Evolutionary conservation across 1,140 invertebrate species (phyloP), one percentile per base, ranked within the genome.

Genomic region (Lucilia sericata): DNA sequence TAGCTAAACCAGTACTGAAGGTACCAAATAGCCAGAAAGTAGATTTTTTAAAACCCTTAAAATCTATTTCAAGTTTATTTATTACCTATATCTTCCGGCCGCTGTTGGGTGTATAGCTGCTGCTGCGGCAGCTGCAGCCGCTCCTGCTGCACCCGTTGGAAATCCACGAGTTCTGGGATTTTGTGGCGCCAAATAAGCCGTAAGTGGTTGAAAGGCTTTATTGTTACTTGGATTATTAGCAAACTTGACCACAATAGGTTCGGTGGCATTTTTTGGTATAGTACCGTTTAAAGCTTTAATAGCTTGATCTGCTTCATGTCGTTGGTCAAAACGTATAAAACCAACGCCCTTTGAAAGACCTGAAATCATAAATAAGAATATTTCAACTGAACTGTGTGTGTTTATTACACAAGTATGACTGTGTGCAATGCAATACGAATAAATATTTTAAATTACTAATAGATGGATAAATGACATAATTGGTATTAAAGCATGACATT

Each of bases 161-260:
- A 96, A 98, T 87, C 96, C 94, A 85, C 96, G 92, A 88, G 95
- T 92, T 87, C 94, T 92, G 0, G 90, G 85, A 81, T 88, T 91
- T 89, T 96, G 95, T 25, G 96, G 96, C 86, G 96, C 94, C 87
- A 99, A 93, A 92, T 99, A 99, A 60, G 98, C 97, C 34, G 97
- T 97, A 90, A 99, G 92, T 49, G 98, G 97, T 87, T 96, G 96
- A 91, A 98, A 94, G 85, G 96, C 96, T 92, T 97, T 97, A 90
- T 97, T 97, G 93, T 96, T 97, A 93, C 96, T 98, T n/a, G 97
- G 97, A 91, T 98, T 99, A 92, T 99, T 99, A 85, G 99, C 99
- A 92, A 99, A 99, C 93, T 99, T 99, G 85, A 99, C 99, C 55
- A 98, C 99, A 87, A 99, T 99, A 55, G 98, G 97, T 92, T 99